A percentile compares a stretch with the other conserved stretches of the same genome.
phyloP scores from a whole-genome alignment of 2,113 vertebrate genomes.

The Thamnaconus septentrionalis region DNA sequence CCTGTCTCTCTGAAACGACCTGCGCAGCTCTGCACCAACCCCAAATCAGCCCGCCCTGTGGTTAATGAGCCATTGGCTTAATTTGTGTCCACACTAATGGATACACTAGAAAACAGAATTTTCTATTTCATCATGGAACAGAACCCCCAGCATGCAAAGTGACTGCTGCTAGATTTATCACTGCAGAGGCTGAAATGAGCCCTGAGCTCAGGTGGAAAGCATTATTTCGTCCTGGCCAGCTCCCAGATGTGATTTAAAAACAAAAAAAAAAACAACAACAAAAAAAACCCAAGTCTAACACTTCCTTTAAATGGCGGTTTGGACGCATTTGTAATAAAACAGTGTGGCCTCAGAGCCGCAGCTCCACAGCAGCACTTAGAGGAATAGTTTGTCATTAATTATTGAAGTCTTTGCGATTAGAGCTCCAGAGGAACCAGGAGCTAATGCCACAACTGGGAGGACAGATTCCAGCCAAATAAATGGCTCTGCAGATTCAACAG shows the following conservation, averaged over 20 bases:
- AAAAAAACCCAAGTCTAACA: neutral
- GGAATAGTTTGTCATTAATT: slow-evolving; percentile 48
- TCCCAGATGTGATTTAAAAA: slow-evolving; percentile 9
- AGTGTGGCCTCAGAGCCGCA: slow-evolving; percentile 11
- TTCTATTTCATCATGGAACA: neutral
- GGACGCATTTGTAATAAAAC: slow-evolving; percentile 17
- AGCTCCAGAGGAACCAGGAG: slow-evolving; percentile 15
- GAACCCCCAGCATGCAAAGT: neutral
- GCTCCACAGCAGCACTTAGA: slow-evolving; percentile 39
- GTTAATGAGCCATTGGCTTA: neutral
- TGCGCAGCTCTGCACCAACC: too few relatives aligned
- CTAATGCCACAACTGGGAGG: slow-evolving; percentile 36
- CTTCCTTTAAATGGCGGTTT: slow-evolving; percentile 11
- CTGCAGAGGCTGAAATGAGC: slow-evolving; percentile 10
- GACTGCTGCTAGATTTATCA: slow-evolving; percentile 1
- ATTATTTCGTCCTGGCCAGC: neutral
- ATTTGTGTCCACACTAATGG: neutral
- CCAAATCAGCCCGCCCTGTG: too few relatives aligned
- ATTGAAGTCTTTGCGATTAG: slow-evolving; percentile 26
- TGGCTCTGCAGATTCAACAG: slow-evolving; percentile 16
- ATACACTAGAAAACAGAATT: neutral
- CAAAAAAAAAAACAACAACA: too few relatives aligned
- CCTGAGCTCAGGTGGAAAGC: slow-evolving; percentile 17
- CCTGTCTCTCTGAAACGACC: too few relatives aligned
- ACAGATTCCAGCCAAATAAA: slow-evolving; percentile 36